Evolutionary conservation across 2,113 vertebrate species (phyloP), one percentile per base, ranked within the genome.

Genomic region (Ahaetulla prasina): DNA sequence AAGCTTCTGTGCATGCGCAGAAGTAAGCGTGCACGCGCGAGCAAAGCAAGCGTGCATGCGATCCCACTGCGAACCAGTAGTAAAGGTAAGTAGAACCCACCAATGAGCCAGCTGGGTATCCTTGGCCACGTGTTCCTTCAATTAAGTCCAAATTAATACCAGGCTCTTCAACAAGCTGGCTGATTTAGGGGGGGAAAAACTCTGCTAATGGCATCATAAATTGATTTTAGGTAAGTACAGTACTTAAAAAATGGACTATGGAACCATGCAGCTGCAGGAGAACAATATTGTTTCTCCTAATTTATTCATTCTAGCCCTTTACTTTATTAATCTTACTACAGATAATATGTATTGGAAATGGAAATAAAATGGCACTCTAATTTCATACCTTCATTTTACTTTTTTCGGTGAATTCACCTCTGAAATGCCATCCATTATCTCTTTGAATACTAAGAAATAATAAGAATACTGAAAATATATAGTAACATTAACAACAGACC

Each of bases 391-490:
- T 43, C 3, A 22, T 43, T 80, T 39, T 20, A 39, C 16, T 39
- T 80, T 80, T 80, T 80, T 20, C 35, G 43, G 20, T 80, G 35
- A 43, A 43, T 43, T 80, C 74, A 80, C 7, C 74, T 80, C 91
- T 96, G 23, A 93, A 93, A 92, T 94, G 68, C 6, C 93, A 74
- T 90, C 25, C 68, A 90, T 96, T 96, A 91, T 95, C 90, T 96
- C 89, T 94, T 50, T 93, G 84, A 92, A 45, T 92, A 87, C 47
- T 95, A 96, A 94, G 43, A 97, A 95, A 93, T 95, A 91, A 94
- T 95, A 96, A 97, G 96, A 97, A n/a, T 87, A 94, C 84, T 95
- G 68, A 54, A 91, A 94, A 88, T 95, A 93, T 54, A 57, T 92
- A 87, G 94, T 91, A 92, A 53, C 95, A 92, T 96, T 97, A 96